These are phyloP conservation scores for Rachycentron canadum DNA, from an alignment of 2,797 vertebrate genomes.

Conservation along the genomic window DNA sequence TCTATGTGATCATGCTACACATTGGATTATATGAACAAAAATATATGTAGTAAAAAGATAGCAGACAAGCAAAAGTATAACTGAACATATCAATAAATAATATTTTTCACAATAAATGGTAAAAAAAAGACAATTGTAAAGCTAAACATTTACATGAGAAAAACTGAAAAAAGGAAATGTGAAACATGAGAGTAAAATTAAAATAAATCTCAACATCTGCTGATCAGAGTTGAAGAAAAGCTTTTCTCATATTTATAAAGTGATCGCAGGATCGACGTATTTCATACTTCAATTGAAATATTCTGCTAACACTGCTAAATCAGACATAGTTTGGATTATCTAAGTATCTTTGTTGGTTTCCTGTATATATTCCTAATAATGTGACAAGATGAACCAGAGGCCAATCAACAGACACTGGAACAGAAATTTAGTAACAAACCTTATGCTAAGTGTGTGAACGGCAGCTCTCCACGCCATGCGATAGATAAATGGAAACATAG, in stretches of 20 bases:
- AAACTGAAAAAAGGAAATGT: too few relatives aligned
- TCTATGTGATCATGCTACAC: neutral
- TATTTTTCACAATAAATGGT: too few relatives aligned
- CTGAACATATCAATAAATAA: neutral
- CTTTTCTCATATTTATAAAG: neutral
- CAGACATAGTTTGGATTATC: too few relatives aligned
- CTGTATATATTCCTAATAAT: too few relatives aligned
- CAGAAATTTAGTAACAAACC: constrained; percentile 57
- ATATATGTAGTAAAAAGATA: neutral
- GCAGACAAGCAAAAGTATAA: neutral
- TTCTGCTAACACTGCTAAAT: neutral
- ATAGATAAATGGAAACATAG: constrained; percentile 46
- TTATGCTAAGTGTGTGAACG: constrained; percentile 40
- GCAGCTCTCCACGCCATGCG: constrained; percentile 61
- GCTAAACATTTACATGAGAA: neutral
- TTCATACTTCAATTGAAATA: too few relatives aligned
- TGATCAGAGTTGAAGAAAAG: neutral
- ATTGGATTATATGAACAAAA: neutral
- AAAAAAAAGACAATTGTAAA: neutral
- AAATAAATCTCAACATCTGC: neutral
- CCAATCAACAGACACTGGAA: neutral
- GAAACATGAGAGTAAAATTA: neutral
- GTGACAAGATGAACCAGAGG: neutral
- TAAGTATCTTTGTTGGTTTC: neutral
- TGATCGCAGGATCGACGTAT: neutral